Evolutionary conservation across 2,888 invertebrate species (phyloP).

Genomic region (Alloplasta piceator): DNA sequence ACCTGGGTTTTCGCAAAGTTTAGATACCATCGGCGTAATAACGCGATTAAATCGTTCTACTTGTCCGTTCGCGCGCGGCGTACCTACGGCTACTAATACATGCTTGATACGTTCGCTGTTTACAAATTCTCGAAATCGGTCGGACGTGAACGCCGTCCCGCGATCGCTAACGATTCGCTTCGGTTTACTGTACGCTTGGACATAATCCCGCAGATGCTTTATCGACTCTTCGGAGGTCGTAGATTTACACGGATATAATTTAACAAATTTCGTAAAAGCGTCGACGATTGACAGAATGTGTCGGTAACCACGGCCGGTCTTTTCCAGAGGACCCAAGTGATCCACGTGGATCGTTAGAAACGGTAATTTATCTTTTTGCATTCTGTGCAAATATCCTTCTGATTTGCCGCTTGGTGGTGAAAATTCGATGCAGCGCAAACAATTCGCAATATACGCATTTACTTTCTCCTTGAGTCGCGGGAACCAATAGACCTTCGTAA

Average conservation of each 20-base stretch:
- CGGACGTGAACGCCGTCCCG: constrained; percentile 72
- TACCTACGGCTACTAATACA: constrained; percentile 70
- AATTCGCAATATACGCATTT: constrained; percentile 70
- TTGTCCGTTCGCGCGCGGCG: constrained; percentile 75
- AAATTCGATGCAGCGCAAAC: constrained; percentile 71
- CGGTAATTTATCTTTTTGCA: constrained; percentile 71
- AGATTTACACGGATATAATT: constrained; percentile 65
- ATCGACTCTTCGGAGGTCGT: constrained; percentile 65
- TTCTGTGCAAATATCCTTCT: constrained; percentile 71
- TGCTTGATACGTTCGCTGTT: constrained; percentile 57
- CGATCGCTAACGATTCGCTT: constrained; percentile 69
- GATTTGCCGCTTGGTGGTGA: constrained; percentile 50
- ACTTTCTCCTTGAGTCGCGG: constrained; percentile 65
- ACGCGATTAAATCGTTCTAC: constrained; percentile 68
- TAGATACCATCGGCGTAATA: constrained; percentile 70
- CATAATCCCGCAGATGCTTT: constrained; percentile 65
- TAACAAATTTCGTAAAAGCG: too few relatives aligned
- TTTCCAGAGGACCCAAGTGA: constrained; percentile 61
- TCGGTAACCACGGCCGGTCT: constrained; percentile 25
- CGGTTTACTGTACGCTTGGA: constrained; percentile 66
- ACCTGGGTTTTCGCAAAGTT: constrained; percentile 59
- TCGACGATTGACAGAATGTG: constrained; percentile 52
- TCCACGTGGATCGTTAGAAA: constrained; percentile 73
- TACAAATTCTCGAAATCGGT: constrained; percentile 67
- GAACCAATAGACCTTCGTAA: constrained; percentile 65